Evolutionary conservation across 2,113 vertebrate genomes (phyloP).

Genomic region (Aptenodytes patagonicus): DNA sequence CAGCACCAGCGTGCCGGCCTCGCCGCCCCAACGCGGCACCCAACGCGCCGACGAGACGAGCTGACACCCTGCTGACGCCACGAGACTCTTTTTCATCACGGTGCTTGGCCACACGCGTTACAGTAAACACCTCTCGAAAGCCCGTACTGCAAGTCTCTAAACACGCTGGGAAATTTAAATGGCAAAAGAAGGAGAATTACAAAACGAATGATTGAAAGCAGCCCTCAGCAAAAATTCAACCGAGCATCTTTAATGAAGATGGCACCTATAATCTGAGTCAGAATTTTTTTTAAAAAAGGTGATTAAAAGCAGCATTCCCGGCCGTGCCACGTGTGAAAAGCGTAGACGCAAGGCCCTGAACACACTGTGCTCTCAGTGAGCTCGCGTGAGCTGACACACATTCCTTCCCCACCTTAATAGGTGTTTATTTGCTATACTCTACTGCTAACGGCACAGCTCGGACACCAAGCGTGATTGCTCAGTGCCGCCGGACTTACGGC

Average conservation of each 20-base stretch:
- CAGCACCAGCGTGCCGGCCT: neutral
- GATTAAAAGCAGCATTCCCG: neutral
- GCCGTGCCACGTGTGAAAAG: neutral
- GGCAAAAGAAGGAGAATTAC: neutral
- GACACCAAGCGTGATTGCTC: neutral
- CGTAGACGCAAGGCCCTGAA: rapidly evolving
- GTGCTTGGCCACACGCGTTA: neutral
- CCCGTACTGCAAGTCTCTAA: rapidly evolving
- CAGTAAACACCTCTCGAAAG: neutral
- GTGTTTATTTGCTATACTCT: neutral
- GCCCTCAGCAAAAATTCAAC: neutral
- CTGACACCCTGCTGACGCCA: neutral
- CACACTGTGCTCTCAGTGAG: neutral
- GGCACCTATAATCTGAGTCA: rapidly evolving
- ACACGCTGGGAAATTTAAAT: neutral
- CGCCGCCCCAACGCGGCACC: neutral
- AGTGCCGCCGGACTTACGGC: rapidly evolving
- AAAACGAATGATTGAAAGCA: neutral
- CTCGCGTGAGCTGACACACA: neutral
- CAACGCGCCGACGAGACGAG: neutral
- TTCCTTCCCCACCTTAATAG: neutral
- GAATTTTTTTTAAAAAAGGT: neutral
- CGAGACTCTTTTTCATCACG: neutral
- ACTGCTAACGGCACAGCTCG: neutral
- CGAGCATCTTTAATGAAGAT: rapidly evolving